Base-by-base conservation (phyloP, 2,888 invertebrate species). In the Taphrorychus bicolor region DNA sequence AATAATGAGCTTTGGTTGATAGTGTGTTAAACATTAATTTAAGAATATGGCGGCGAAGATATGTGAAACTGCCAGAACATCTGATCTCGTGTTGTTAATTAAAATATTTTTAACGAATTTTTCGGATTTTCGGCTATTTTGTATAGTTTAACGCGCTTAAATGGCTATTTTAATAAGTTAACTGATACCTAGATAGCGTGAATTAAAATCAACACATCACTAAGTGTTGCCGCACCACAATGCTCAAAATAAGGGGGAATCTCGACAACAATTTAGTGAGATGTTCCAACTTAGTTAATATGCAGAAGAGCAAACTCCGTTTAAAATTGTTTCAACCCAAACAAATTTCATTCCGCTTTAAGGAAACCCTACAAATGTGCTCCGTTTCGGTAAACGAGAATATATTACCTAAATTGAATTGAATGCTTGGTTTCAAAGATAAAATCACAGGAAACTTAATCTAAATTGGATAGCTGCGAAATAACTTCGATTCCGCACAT, bases 251-350 rank as follows among this genome's bases (percentile, higher is more conserved):
- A n/a, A 21, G 11, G 51, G 51, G 51, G 42, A 57, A 63, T 42
- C 57, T 16, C 48, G 45, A 5, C 41, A 63, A 63, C 63, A 63
- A 45, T 58, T 57, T 48, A 63, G 63, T 57, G 41, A 63, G 63
- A 63, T 57, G 63, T 63, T 63, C 14, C 41, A 63, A 63, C 57
- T 72, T 73, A 63, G 73, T 76, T 75, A 72, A 75, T 75, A 76
- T 76, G 74, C 76, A 75, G 71, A 74, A 72, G 73, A 73, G 32
- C 57, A 51, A 70, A 57, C 64, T 61, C 69, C 62, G 61, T 65
- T 70, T 71, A 69, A 71, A 45, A 45, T 74, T 73, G 71, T 71
- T 72, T 66, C 54, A 61, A 70, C 67, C 69, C 45, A 56, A 52
- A 57, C 73, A 66, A 72, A 73, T 73, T 71, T 60, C 70, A 69